Percentiles rank a stretch among this genome's conserved stretches.
Conservation (phyloP, 2,797 vertebrate species). For the Enteromius radiatus region DNA sequence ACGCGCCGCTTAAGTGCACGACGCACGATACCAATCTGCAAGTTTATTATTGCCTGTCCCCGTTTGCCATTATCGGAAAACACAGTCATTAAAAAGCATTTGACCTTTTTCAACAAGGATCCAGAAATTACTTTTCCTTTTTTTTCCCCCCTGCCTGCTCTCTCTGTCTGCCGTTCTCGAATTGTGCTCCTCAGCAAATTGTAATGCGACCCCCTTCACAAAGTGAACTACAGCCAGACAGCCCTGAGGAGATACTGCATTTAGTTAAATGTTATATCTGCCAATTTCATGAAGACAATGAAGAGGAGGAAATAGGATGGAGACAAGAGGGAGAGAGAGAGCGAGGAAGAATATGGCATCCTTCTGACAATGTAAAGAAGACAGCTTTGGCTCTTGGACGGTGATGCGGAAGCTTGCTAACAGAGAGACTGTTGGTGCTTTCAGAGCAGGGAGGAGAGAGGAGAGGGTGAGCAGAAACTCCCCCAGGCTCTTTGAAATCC, state of each 20-base stretch:
- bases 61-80: slow-evolving; percentile 79
- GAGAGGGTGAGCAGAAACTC: slow-evolving; percentile 46
- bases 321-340: slow-evolving; percentile 55
- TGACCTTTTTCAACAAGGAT: slow-evolving; percentile 82
- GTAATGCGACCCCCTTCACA: slow-evolving; percentile 78
- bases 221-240: slow-evolving; percentile 68
- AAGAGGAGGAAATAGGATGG: slow-evolving; percentile 61
- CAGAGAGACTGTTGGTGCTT: slow-evolving; percentile 40
- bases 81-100: slow-evolving; percentile 86
- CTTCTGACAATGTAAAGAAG: slow-evolving; percentile 69
- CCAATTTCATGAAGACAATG: slow-evolving; percentile 79
- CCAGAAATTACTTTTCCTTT: slow-evolving; percentile 77
- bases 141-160: slow-evolving; percentile 50
- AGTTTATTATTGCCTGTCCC: slow-evolving; percentile 77
- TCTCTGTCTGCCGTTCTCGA: slow-evolving; percentile 54
- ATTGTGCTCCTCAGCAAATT: slow-evolving; percentile 77
- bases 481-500: slow-evolving; percentile 71
- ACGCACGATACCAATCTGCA: slow-evolving; percentile 80
- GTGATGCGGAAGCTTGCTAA: slow-evolving; percentile 44
- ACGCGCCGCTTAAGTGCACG: slow-evolving; percentile 75
- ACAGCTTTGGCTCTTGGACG: slow-evolving; percentile 60
- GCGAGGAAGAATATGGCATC: slow-evolving; percentile 70
- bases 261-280: slow-evolving; percentile 85
- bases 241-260: slow-evolving; percentile 77
- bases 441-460: slow-evolving; percentile 41